phyloP scores from a whole-genome alignment of 2,888 invertebrate species.

The Diarsia dahlii region DNA sequence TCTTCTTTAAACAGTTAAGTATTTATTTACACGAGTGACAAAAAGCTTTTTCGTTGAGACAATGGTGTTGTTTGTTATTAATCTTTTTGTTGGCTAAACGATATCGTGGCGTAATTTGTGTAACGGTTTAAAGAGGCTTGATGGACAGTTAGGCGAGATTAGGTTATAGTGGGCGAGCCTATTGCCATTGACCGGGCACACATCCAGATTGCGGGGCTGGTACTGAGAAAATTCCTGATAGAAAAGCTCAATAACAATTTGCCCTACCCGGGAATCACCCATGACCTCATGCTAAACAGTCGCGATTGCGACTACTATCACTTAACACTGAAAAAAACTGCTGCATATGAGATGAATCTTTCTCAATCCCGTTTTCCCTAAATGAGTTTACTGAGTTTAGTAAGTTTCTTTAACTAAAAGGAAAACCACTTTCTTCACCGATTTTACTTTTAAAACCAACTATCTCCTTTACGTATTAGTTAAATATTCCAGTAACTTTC shows the following conservation, averaged over 20 bases:
- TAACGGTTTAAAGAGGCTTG: neutral
- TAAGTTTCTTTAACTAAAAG: neutral
- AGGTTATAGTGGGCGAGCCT: too few species aligned
- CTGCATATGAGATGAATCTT: neutral
- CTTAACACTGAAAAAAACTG: neutral
- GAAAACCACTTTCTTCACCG: neutral
- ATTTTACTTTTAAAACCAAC: too few species aligned
- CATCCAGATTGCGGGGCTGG: too few species aligned
- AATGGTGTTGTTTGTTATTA: constrained; percentile 4
- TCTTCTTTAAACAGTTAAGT: constrained; percentile 16
- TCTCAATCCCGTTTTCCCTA: neutral
- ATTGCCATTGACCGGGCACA: too few species aligned
- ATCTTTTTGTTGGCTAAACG: neutral
- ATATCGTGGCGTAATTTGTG: neutral
- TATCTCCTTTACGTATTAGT: neutral
- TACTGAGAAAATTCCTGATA: too few species aligned
- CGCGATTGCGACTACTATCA: too few species aligned
- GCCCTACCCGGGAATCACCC: too few species aligned
- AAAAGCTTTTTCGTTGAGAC: constrained; percentile 1
- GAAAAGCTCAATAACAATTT: too few species aligned
- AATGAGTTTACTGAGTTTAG: too few species aligned
- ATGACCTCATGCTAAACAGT: too few species aligned
- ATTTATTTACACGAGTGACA: constrained; percentile 17
- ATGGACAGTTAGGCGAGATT: neutral
- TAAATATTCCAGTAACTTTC: constrained; percentile 29